These are phyloP conservation scores for Horisme vitalbata DNA, from an alignment of 2,888 invertebrate species.

Conservation along the genomic window DNA sequence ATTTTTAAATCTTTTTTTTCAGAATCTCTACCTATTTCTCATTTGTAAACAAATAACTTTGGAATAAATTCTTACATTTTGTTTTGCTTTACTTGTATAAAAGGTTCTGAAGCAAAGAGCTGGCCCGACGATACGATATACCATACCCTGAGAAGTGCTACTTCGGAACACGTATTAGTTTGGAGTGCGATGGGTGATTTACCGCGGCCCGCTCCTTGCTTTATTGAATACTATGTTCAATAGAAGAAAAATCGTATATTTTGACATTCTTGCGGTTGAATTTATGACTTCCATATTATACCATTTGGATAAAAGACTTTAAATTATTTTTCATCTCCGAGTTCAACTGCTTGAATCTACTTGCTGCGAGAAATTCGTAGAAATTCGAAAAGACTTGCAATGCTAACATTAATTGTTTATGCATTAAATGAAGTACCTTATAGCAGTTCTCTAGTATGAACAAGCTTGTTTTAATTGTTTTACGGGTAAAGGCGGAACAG, in stretches of 20 bases:
- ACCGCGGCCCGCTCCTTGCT: slow-evolving; percentile 56
- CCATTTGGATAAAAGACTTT: slow-evolving; percentile 40
- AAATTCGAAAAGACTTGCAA: too few species aligned
- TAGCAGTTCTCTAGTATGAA: slow-evolving; percentile 11
- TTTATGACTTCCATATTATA: slow-evolving; percentile 69
- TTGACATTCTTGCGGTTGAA: slow-evolving; percentile 62
- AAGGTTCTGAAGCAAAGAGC: not conserved
- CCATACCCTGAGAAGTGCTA: slow-evolving; percentile 44
- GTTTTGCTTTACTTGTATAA: slow-evolving; percentile 19
- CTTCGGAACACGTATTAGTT: slow-evolving; percentile 50
- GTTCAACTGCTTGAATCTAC: too few species aligned
- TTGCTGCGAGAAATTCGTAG: too few species aligned
- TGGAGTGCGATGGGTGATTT: slow-evolving; percentile 61
- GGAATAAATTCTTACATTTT: slow-evolving; percentile 19
- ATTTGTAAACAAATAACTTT: slow-evolving; percentile 15
- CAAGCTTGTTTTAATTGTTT: slow-evolving; percentile 22
- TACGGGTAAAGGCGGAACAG: slow-evolving; percentile 10
- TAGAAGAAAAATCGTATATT: slow-evolving; percentile 77
- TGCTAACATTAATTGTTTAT: too few species aligned
- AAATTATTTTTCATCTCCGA: too few species aligned
- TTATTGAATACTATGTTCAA: slow-evolving; percentile 73
- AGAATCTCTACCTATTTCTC: slow-evolving; percentile 8
- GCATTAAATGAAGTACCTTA: not conserved
- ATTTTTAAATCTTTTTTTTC: not conserved
- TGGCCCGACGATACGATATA: slow-evolving; percentile 23